Evolutionary conservation across 1,140 invertebrate species (phyloP).

Genomic region (Musca vetustissima): DNA sequence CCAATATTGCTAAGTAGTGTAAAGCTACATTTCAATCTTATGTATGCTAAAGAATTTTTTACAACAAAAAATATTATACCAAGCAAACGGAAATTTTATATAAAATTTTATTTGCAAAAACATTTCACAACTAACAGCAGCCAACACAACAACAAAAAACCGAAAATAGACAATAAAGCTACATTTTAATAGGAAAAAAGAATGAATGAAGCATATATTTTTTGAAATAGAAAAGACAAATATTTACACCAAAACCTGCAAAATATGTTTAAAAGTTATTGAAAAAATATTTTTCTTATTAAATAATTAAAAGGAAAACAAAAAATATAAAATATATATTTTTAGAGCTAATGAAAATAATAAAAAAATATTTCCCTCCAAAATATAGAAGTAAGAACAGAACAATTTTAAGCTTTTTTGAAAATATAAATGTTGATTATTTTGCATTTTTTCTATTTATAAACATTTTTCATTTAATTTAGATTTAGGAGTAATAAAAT

Average conservation of each 20-base stretch:
- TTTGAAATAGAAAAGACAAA: constrained; percentile 16
- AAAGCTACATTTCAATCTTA: no score
- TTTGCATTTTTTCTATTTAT: no score
- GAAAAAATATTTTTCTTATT: constrained; percentile 16
- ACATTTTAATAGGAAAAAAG: neutral
- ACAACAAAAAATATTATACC: no score
- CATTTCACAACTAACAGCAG: neutral
- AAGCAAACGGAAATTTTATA: no score
- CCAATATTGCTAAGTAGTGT: no score
- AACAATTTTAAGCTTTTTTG: constrained; percentile 3
- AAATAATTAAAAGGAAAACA: neutral
- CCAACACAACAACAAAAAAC: neutral
- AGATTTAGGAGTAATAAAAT: no score
- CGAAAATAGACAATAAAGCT: constrained; percentile 23
- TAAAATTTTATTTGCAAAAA: neutral
- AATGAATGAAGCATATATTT: constrained; percentile 16
- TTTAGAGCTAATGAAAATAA: neutral
- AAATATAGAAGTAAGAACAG: neutral
- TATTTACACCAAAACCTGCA: constrained; percentile 13
- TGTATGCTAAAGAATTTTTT: no score
- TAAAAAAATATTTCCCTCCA: neutral
- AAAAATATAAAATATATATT: neutral
- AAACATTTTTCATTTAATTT: no score
- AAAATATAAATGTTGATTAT: no score
- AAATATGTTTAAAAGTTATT: neutral